Percentiles rank a stretch among this genome's conserved stretches.
phyloP scores from a whole-genome alignment of 2,113 vertebrate genomes.

The Nerophis lumbriciformis region DNA sequence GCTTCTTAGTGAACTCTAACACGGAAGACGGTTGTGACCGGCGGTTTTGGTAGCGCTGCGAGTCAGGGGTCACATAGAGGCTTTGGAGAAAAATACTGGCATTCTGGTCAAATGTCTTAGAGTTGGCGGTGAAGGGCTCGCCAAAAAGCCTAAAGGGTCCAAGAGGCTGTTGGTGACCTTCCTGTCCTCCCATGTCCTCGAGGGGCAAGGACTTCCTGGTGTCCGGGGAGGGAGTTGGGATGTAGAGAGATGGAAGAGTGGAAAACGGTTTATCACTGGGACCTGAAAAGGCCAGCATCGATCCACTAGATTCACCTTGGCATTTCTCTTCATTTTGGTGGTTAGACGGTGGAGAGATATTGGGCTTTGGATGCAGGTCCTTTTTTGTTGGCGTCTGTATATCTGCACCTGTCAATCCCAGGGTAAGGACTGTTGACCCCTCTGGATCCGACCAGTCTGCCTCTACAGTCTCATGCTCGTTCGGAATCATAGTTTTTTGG shows the following conservation, averaged over 20 bases:
- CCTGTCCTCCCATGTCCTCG: constrained; percentile 4
- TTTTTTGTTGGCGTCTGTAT: not conserved
- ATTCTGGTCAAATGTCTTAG: constrained; percentile 19
- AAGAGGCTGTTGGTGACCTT: constrained; percentile 17
- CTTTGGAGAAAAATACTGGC: constrained; percentile 44
- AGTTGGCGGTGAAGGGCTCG: constrained; percentile 10
- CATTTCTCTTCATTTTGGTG: not conserved
- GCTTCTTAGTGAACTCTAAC: constrained; percentile 8
- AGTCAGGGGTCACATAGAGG: constrained; percentile 20
- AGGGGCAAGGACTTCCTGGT: not conserved
- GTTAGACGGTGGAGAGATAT: not conserved
- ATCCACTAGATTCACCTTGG: not conserved
- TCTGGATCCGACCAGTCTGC: not conserved
- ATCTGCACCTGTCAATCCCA: not conserved
- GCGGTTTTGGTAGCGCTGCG: constrained; percentile 68
- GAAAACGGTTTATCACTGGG: constrained; percentile 21
- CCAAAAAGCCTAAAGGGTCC: constrained; percentile 46
- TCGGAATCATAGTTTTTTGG: constrained; percentile 16
- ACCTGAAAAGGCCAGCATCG: not conserved
- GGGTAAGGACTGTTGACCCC: not conserved
- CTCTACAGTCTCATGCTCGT: not conserved
- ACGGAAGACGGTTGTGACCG: constrained; percentile 29
- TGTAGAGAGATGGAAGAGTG: constrained; percentile 13
- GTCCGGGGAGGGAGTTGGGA: constrained; percentile 45
- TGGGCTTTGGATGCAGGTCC: constrained; percentile 1